Evolutionary conservation across 1,140 invertebrate genomes (phyloP).

Genomic region (Linepithema humile): DNA sequence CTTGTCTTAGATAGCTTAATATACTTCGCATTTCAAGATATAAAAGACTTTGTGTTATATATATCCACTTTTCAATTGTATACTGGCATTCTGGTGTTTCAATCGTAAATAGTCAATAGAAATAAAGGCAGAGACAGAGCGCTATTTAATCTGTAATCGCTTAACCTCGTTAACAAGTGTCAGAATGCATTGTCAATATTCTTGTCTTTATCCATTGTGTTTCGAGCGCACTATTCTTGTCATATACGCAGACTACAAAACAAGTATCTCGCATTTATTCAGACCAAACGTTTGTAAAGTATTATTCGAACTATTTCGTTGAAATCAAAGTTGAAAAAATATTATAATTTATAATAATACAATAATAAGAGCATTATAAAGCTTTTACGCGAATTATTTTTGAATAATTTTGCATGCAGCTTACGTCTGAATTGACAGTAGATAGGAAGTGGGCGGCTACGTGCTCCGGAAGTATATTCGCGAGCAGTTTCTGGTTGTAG

Average conservation of each 20-base stretch:
- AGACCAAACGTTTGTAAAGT: neutral
- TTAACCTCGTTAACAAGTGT: slow-evolving; percentile 1
- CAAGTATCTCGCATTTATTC: no score
- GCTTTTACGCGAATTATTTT: neutral
- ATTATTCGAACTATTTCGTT: neutral
- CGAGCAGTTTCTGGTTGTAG: slow-evolving; percentile 95
- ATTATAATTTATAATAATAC: neutral
- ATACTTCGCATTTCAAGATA: no score
- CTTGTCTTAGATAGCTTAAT: no score
- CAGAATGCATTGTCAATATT: slow-evolving; percentile 1
- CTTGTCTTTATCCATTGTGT: neutral
- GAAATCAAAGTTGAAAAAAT: neutral
- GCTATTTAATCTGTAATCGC: neutral
- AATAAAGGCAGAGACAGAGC: no score
- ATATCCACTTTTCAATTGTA: neutral
- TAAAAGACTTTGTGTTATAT: neutral
- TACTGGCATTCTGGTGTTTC: no score
- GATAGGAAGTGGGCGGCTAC: slow-evolving; percentile 97
- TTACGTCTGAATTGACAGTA: slow-evolving; percentile 92
- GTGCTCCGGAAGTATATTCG: slow-evolving; percentile 97
- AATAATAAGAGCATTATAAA: neutral
- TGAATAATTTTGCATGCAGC: slow-evolving; percentile 76
- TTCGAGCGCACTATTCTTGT: slow-evolving; percentile 3
- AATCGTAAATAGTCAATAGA: neutral
- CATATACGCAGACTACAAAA: neutral